Conservation (phyloP, 2,888 invertebrate genomes). For the Drosophila antonietae region DNA sequence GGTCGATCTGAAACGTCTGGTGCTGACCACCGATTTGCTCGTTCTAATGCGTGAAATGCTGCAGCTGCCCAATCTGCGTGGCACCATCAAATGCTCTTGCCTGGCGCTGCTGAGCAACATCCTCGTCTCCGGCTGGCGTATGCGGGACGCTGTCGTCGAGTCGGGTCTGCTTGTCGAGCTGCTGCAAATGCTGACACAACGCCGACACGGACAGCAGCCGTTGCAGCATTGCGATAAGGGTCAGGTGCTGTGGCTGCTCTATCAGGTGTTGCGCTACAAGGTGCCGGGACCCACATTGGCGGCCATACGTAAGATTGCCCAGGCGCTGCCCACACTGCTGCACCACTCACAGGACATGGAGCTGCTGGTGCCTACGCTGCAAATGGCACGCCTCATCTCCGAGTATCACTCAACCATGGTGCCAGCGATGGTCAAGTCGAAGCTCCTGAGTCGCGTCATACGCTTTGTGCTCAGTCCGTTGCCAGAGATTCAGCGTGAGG, state of each 20-base stretch:
- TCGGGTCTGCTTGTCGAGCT: slow-evolving; percentile 41
- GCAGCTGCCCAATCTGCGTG: background rate
- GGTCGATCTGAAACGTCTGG: slow-evolving; percentile 52
- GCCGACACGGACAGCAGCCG: slow-evolving; percentile 2
- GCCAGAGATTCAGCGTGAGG: slow-evolving; percentile 48
- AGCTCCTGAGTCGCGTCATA: slow-evolving; percentile 16
- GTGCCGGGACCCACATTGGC: slow-evolving; percentile 35
- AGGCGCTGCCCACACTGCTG: slow-evolving; percentile 14
- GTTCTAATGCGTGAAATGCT: slow-evolving; percentile 13
- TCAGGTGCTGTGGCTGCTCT: slow-evolving; percentile 49
- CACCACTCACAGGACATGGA: slow-evolving; percentile 29
- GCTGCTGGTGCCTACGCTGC: slow-evolving; percentile 37
- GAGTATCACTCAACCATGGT: slow-evolving; percentile 52
- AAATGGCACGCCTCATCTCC: slow-evolving; percentile 42
- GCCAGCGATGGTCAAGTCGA: slow-evolving; percentile 31
- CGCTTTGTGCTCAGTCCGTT: slow-evolving; percentile 51
- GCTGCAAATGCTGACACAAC: slow-evolving; percentile 19
- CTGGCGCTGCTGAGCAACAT: slow-evolving; percentile 54
- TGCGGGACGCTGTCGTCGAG: slow-evolving; percentile 48
- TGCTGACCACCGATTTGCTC: slow-evolving; percentile 38
- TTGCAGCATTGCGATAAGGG: slow-evolving; percentile 13
- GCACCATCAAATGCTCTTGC: slow-evolving; percentile 18
- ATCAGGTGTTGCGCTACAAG: slow-evolving; percentile 48
- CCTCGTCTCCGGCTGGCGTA: slow-evolving; percentile 39
- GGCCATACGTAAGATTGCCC: slow-evolving; percentile 33